Evolutionary conservation across 2,113 vertebrate species (phyloP).

Genomic region (Phyllopteryx taeniolatus): DNA sequence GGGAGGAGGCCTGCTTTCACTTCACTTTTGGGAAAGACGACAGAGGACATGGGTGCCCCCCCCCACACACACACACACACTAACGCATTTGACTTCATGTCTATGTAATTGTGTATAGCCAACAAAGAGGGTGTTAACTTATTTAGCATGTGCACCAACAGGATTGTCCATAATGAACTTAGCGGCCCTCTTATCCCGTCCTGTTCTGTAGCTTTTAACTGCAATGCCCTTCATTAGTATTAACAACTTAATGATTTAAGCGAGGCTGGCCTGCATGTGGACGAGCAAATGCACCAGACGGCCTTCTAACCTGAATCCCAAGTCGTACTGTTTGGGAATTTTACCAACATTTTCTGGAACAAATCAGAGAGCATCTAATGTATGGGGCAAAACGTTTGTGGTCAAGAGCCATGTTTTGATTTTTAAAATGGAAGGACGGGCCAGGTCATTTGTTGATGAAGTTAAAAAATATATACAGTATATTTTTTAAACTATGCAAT

Average conservation of each 20-base stretch:
- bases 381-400: too few relatives aligned
- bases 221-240: conserved; percentile 26
- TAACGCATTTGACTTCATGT: neutral
- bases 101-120: conserved; percentile 10
- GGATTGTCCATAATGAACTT: conserved; percentile 58
- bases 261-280: conserved; percentile 12
- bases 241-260: conserved; percentile 36
- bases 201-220: conserved; percentile 34
- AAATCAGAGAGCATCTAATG: too few relatives aligned
- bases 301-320: too few relatives aligned
- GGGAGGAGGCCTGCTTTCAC: conserved; percentile 39
- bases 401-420: too few relatives aligned
- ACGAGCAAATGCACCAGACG: neutral
- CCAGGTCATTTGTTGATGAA: too few relatives aligned
- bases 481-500: too few relatives aligned
- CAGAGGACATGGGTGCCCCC: conserved; percentile 11
- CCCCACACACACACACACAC: neutral
- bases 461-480: too few relatives aligned
- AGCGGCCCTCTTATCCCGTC: conserved; percentile 33
- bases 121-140: conserved; percentile 37
- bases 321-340: too few relatives aligned
- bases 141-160: conserved; percentile 43
- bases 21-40: conserved; percentile 22
- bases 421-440: too few relatives aligned
- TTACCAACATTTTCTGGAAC: too few relatives aligned